Conservation (phyloP, 2,797 vertebrate genomes). For the Ctenochaetus hawaiiensis region DNA sequence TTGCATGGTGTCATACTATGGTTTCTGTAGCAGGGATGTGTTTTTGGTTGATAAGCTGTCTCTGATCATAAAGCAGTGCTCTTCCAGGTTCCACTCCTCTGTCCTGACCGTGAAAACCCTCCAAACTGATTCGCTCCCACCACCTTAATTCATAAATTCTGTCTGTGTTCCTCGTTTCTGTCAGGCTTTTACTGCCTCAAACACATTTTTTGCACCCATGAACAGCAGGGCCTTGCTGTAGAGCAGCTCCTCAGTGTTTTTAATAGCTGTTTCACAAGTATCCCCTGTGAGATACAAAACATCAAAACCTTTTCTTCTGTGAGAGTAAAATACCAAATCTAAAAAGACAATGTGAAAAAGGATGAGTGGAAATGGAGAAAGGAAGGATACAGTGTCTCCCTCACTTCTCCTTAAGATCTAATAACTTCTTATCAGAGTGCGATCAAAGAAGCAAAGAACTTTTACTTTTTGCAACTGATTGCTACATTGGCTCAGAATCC, state of each 20-base stretch:
- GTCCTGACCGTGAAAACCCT: neutral
- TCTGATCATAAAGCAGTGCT: neutral
- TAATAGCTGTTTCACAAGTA: neutral
- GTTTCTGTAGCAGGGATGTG: neutral
- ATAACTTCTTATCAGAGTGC: neutral
- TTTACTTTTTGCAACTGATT: neutral
- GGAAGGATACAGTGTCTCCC: neutral
- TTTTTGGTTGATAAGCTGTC: neutral
- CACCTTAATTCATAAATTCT: neutral
- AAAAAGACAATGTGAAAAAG: neutral
- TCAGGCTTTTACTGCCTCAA: conserved; percentile 6
- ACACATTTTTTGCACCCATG: neutral
- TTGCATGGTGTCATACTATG: neutral
- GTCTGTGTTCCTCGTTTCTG: neutral
- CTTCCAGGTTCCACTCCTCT: neutral
- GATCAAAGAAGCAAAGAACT: neutral
- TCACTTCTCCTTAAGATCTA: neutral
- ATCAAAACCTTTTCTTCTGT: neutral
- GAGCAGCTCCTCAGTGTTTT: neutral
- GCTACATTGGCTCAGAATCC: neutral
- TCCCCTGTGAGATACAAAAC: neutral
- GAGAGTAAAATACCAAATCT: neutral
- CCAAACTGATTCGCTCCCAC: neutral
- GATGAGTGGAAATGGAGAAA: neutral
- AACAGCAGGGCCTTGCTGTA: neutral